phyloP scores from a whole-genome alignment of 2,113 vertebrate species.

The Eurypyga helias region DNA sequence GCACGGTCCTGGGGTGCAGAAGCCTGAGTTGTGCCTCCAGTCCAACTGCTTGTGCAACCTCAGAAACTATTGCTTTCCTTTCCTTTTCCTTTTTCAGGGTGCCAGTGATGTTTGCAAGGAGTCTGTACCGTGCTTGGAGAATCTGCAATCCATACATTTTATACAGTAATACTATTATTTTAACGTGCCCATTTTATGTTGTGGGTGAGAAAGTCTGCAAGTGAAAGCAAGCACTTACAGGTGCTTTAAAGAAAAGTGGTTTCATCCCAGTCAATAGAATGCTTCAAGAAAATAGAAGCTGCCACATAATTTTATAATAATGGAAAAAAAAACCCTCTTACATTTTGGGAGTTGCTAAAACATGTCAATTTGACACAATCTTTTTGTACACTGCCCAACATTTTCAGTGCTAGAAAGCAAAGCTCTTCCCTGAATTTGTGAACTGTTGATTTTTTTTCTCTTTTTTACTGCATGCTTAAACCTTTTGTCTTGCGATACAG shows the following conservation, averaged over 20 bases:
- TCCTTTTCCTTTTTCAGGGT: neutral
- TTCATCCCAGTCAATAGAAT: neutral
- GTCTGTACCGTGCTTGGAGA: fast-evolving
- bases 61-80: neutral
- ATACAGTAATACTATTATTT: neutral
- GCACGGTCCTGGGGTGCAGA: fast-evolving
- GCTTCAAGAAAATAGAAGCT: neutral
- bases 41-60: neutral
- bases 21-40: fast-evolving
- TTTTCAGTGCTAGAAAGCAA: neutral
- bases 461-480: neutral
- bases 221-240: neutral
- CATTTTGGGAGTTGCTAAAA: neutral
- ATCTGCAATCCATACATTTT: neutral
- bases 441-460: neutral
- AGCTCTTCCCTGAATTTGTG: neutral
- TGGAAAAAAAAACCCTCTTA: neutral
- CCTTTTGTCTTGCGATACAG: constrained; percentile 47
- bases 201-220: neutral
- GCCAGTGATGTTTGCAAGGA: neutral
- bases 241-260: neutral
- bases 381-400: neutral
- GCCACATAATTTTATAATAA: neutral
- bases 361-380: neutral
- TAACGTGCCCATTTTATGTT: fast-evolving